Evolutionary conservation across 2,797 vertebrate genomes (phyloP).

Genomic region (Melanitta fusca): DNA sequence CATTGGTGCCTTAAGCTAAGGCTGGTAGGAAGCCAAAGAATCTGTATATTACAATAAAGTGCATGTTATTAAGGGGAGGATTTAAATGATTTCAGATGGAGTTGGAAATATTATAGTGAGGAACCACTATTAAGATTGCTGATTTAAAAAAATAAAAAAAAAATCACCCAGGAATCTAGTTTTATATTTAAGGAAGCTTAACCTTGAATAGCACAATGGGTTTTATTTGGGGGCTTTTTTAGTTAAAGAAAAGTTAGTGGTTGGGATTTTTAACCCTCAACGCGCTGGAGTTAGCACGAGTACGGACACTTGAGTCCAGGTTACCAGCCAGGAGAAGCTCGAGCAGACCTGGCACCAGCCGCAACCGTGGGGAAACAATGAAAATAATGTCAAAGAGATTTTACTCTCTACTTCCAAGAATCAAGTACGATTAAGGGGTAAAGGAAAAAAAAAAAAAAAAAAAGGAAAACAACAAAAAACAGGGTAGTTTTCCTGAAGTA

Average conservation of each 20-base stretch:
- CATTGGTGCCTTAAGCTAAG: constrained; percentile 72
- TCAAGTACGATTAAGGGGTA: not conserved
- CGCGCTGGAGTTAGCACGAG: not conserved
- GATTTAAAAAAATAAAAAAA: constrained; percentile 45
- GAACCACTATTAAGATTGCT: constrained; percentile 64
- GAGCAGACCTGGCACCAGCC: not conserved
- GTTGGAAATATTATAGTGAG: constrained; percentile 70
- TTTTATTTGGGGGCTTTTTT: constrained; percentile 70
- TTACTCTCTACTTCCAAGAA: not conserved
- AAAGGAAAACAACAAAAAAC: not conserved
- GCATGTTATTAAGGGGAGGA: constrained; percentile 70
- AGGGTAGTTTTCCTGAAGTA: not conserved
- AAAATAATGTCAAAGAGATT: not conserved
- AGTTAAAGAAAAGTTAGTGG: constrained; percentile 71
- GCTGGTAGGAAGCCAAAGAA: constrained; percentile 72
- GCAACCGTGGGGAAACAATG: not conserved
- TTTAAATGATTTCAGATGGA: constrained; percentile 77
- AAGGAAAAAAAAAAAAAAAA: not conserved
- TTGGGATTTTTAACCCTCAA: constrained; percentile 74
- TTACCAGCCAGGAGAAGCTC: not conserved
- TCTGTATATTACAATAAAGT: constrained; percentile 73
- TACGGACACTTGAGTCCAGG: not conserved
- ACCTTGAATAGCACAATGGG: constrained; percentile 71
- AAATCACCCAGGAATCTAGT: constrained; percentile 61
- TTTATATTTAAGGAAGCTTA: constrained; percentile 77